A percentile compares a stretch with the other conserved stretches of the same genome.
Evolutionary conservation across 2,113 vertebrate species (phyloP).

Genomic region (Smithornis capensis): DNA sequence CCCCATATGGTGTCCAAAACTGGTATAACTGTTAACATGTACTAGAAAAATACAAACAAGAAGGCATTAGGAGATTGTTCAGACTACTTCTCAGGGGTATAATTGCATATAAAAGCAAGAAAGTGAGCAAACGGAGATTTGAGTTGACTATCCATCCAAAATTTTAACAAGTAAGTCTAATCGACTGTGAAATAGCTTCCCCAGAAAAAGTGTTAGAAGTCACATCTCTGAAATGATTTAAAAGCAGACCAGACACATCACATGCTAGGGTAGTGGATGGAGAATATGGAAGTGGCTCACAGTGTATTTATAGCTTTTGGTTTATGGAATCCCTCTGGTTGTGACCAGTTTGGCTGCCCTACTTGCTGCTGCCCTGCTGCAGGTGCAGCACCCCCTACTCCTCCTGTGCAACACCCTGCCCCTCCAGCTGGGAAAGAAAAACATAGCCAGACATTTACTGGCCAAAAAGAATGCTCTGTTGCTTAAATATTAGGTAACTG

Average conservation of each 20-base stretch:
- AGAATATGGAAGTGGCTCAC: neutral
- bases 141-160: constrained; percentile 32
- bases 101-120: constrained; percentile 42
- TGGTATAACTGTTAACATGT: neutral
- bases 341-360: fast-evolving
- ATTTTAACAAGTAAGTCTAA: constrained; percentile 52
- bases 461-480: neutral
- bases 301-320: neutral
- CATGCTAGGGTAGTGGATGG: neutral
- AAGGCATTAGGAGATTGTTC: neutral
- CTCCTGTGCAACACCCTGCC: fast-evolving
- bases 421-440: neutral
- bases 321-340: neutral
- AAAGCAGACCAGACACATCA: neutral
- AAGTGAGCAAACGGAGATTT: neutral
- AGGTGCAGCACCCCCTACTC: neutral
- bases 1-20: neutral
- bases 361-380: neutral
- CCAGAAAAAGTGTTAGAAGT: constrained; percentile 18
- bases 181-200: constrained; percentile 60
- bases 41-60: constrained; percentile 1
- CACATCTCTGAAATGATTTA: constrained; percentile 42
- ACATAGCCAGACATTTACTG: neutral
- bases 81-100: neutral
- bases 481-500: neutral